Evolutionary conservation across 2,113 vertebrate species (phyloP), one percentile per base, ranked within the genome.

Genomic region (Callocephalon fimbriatum): DNA sequence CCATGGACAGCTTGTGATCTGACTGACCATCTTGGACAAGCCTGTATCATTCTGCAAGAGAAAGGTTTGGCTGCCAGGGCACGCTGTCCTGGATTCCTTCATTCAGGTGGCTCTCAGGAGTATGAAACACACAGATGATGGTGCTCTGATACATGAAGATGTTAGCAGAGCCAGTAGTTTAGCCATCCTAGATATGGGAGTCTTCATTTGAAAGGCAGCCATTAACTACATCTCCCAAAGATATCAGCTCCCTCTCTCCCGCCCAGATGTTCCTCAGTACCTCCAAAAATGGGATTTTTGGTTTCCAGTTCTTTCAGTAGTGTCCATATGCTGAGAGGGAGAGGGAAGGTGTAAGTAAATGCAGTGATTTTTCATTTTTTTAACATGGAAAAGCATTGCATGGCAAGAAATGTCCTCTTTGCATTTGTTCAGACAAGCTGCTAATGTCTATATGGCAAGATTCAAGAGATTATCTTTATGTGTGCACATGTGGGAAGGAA

Each of bases 341-440:
- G 58, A 63, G 21, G 44, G 29, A 91, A 87, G 25, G 17, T 65
- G 7, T 37, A 89, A 95, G 80, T 18, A 80, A 82, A 86, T 9
- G 29, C 72, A 56, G 62, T 0, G 0, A 84, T 86, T 74, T 97
- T 95, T 83, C 59, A 44, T 23, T 53, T 72, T 59, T 91, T 90
- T 38, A 84, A 45, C 42, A 65, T 1, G 8, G 65, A 92, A 89
- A 80, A 90, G 27, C 47, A 29, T 2, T 29, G 22, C 51, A n/a
- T 44, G 83, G 88, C 90, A 94, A 92, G 61, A 90, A 93, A 68
- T 0, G 4, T 87, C 83, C 35, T 84, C 86, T 84, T 72, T 74
- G 54, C 90, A 59, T 84, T 95, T 66, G 44, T 76, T 92, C 80
- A 90, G 66, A 85, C 91, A 95, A 92, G 73, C n/a, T 65, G 66